Evolutionary conservation across 2,797 vertebrate genomes (phyloP).

Genomic region (Danio albolineatus): DNA sequence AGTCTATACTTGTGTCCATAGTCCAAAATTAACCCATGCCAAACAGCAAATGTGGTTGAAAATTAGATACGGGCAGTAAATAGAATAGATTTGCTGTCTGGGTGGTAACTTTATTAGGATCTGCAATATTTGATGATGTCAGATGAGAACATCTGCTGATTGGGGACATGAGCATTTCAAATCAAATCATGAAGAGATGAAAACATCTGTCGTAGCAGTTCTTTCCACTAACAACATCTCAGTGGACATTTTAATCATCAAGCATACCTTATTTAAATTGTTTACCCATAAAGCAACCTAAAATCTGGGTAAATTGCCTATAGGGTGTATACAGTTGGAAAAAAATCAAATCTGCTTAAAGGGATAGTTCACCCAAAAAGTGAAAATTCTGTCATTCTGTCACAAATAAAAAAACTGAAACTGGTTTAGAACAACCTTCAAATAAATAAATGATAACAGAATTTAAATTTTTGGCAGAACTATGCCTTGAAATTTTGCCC

Average conservation of each 20-base stretch:
- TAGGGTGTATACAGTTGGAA: no score
- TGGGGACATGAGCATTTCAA: not conserved
- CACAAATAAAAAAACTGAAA: no score
- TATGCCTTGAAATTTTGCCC: no score
- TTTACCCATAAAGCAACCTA: no score
- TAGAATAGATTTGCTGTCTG: not conserved
- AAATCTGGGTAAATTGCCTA: no score
- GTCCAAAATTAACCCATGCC: constrained; percentile 9
- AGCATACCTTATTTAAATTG: not conserved
- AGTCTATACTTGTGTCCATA: not conserved
- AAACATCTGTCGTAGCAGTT: not conserved
- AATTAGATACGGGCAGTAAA: constrained; percentile 3
- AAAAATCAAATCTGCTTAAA: no score
- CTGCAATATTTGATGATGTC: not conserved
- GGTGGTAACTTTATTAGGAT: constrained; percentile 1
- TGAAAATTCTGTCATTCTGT: no score
- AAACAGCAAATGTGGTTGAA: constrained; percentile 8
- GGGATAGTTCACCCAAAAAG: no score
- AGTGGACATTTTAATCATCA: not conserved
- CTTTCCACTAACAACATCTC: not conserved
- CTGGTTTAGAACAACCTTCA: no score
- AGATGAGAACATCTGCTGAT: constrained; percentile 3
- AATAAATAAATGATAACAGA: no score
- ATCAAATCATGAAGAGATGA: not conserved
- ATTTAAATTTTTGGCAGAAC: no score